Percentiles rank a stretch among this genome's conserved stretches.
phyloP scores from a whole-genome alignment of 2,113 vertebrate genomes.

The Thunnus thynnus region DNA sequence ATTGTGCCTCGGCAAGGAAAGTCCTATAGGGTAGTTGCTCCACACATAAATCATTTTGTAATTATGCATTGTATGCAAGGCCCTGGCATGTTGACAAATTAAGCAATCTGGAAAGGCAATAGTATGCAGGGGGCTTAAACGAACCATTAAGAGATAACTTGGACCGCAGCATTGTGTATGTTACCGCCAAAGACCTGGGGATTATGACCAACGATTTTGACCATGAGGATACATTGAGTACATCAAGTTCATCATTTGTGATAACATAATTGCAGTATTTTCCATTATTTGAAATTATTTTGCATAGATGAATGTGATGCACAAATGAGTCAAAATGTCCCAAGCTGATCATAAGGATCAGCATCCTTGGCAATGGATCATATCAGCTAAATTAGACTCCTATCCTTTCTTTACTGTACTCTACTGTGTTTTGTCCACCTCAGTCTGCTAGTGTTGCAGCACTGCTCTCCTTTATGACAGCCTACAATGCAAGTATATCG shows the following conservation, averaged over 20 bases:
- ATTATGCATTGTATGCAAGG: slow-evolving; percentile 75
- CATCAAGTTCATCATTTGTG: slow-evolving; percentile 1
- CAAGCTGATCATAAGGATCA: too few relatives aligned
- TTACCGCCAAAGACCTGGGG: slow-evolving; percentile 4
- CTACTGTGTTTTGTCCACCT: too few relatives aligned
- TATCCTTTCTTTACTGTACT: too few relatives aligned
- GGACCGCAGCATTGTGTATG: slow-evolving; percentile 29
- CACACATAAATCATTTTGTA: slow-evolving; percentile 80
- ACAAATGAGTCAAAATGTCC: too few relatives aligned
- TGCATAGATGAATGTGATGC: too few relatives aligned
- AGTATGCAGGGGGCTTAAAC: slow-evolving; percentile 54
- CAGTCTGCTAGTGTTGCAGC: too few relatives aligned
- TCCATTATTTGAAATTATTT: background rate
- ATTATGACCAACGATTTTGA: slow-evolving; percentile 12
- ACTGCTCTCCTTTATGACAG: too few relatives aligned
- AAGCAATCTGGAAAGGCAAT: slow-evolving; percentile 69
- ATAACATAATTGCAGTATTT: background rate
- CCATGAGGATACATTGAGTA: background rate
- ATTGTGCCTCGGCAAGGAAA: slow-evolving; percentile 21
- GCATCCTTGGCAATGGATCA: too few relatives aligned
- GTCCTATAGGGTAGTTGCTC: slow-evolving; percentile 52
- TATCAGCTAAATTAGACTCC: too few relatives aligned
- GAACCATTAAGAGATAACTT: slow-evolving; percentile 59
- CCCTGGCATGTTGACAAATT: slow-evolving; percentile 79
- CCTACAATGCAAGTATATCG: too few relatives aligned